Base-by-base conservation (phyloP, 2,888 invertebrate genomes). In the Andrena chrysosceles region DNA sequence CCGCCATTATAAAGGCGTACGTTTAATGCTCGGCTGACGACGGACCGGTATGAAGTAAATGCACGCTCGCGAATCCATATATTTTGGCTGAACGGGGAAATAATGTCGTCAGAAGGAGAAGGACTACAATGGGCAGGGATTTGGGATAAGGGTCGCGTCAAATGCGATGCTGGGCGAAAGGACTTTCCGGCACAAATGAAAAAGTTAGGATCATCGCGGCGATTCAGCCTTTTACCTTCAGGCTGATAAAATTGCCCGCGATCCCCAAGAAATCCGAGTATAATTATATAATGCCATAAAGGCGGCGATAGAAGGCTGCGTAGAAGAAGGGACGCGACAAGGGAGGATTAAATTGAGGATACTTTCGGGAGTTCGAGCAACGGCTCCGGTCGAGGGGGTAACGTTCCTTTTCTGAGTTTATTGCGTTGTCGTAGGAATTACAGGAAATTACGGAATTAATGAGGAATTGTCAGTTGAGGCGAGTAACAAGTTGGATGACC, bases 151-250 rank as follows among this genome's bases (percentile, higher is more conserved):
- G 67, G 56, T 13, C 33, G 49, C 69, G 72, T 74, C 77, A 77
- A 80, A 67, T 73, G 66, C 74, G 62, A 16, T 31, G 35, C 63
- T 31, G 68, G 42, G 29, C 60, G 63, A 62, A 62, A 52, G 23
- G 59, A 67, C 63, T 35, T 75, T 68, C 13, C 64, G 60, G 42
- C 49, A 48, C 76, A 77, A 85, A 85, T 82, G 64, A 81, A 82
- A 81, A 85, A 72, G 77, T 84, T 87, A 29, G 81, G 76, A 84
- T 86, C 88, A 75, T 81, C 77, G 49, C 29, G 23, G 52, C 62
- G 74, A 75, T 85, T 81, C 68, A 33, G 60, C 33, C 60, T 42
- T 63, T 79, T 81, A 86, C 78, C 74, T 67, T 69, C 76, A n/a
- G 52, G 33, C 59, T 75, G 83, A 85, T 63, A 83, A 86, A 88